These are phyloP conservation scores for Sebastes taczanowskii DNA, from an alignment of 2,797 vertebrate genomes.

Conservation along the genomic window DNA sequence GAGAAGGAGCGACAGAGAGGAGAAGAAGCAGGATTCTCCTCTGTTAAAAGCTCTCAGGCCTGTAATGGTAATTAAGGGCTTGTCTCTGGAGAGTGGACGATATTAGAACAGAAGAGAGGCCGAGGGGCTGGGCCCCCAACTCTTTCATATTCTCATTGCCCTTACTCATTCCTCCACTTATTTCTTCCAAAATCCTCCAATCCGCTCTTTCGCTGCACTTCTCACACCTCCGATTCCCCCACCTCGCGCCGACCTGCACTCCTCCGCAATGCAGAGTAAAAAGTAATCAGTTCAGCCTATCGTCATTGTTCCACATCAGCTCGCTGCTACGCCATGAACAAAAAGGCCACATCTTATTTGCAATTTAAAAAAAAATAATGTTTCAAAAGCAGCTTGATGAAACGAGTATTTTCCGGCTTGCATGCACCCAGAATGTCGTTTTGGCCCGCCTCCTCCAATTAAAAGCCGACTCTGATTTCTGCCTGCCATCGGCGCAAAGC, in stretches of 20 bases:
- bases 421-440: background rate
- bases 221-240: conserved; percentile 4
- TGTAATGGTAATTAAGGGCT: conserved; percentile 77
- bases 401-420: background rate
- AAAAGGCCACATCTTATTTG: conserved; percentile 1
- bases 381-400: background rate
- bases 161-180: conserved; percentile 42
- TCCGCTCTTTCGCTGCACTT: conserved; percentile 26
- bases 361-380: background rate
- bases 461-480: conserved; percentile 17
- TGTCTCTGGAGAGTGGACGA: conserved; percentile 66
- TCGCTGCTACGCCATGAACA: conserved; percentile 4
- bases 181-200: conserved; percentile 47
- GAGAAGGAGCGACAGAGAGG: conserved; percentile 57
- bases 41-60: conserved; percentile 73
- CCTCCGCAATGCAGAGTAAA: conserved; percentile 63
- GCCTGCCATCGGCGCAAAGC: conserved; percentile 5
- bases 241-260: conserved; percentile 32
- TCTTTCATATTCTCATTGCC: conserved; percentile 59
- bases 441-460: conserved; percentile 16
- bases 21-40: conserved; percentile 64
- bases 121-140: conserved; percentile 38
- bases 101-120: conserved; percentile 68
- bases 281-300: conserved; percentile 50
- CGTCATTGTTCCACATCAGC: conserved; percentile 28